phyloP scores from a whole-genome alignment of 2,888 invertebrate species.

The Limnephilus auricula region DNA sequence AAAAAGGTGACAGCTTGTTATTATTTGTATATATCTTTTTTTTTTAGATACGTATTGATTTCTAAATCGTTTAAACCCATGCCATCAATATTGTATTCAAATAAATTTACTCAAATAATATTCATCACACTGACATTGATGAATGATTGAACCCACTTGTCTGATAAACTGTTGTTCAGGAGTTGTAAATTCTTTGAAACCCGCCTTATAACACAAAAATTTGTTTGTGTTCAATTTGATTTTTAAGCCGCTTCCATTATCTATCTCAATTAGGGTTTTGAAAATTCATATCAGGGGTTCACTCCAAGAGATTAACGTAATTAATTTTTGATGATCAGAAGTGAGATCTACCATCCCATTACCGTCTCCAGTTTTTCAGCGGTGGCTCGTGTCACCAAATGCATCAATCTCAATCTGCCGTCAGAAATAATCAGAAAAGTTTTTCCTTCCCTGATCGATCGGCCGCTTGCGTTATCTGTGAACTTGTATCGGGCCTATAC shows the following conservation, averaged over 20 bases:
- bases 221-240: not conserved
- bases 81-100: not conserved
- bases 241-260: not conserved
- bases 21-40: not conserved
- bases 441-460: slow-evolving; percentile 51
- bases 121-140: not conserved
- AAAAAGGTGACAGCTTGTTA: not conserved
- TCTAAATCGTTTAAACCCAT: not conserved
- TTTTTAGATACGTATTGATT: not conserved
- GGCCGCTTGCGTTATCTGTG: slow-evolving; percentile 26
- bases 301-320: not conserved
- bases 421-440: slow-evolving; percentile 51
- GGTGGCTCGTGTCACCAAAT: slow-evolving; percentile 28
- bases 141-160: not conserved
- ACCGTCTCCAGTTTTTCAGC: not conserved
- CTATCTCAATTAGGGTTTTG: not conserved
- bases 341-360: not conserved
- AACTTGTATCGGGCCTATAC: slow-evolving; percentile 51
- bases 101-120: not conserved
- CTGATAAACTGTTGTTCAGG: not conserved
- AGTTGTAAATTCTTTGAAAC: not conserved
- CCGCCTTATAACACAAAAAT: not conserved
- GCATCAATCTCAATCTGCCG: slow-evolving; percentile 49
- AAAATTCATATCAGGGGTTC: not conserved
- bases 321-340: not conserved